Percentiles rank a stretch among this genome's conserved stretches.
Conservation (phyloP, 2,888 invertebrate species). For the Chalcosyrphus nemorum region DNA sequence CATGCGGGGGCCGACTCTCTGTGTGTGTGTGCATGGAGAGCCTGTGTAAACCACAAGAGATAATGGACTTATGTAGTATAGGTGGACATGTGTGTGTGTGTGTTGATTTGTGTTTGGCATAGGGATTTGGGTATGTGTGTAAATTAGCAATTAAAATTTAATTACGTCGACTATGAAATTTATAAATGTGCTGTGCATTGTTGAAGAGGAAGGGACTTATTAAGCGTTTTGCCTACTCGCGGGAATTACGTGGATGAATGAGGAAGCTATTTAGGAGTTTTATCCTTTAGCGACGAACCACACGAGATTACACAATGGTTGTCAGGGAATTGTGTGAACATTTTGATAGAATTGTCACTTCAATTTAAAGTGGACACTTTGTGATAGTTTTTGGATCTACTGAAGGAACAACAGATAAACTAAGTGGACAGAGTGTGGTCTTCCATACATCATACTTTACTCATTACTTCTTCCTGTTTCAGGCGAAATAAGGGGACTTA, state of each 20-base stretch:
- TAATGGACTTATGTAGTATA: constrained; percentile 62
- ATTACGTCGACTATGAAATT: constrained; percentile 63
- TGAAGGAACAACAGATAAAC: too few relatives aligned
- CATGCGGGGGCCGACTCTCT: constrained; percentile 16
- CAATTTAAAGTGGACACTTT: too few relatives aligned
- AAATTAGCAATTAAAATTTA: constrained; percentile 73
- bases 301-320: too few relatives aligned
- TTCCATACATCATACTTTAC: too few relatives aligned
- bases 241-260: background rate
- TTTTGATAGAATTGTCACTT: too few relatives aligned
- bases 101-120: constrained; percentile 12
- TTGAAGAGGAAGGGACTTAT: background rate
- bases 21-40: too few relatives aligned
- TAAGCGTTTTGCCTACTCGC: constrained; percentile 16
- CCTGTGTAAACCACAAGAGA: constrained; percentile 65
- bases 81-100: constrained; percentile 3
- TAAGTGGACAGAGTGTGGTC: too few relatives aligned
- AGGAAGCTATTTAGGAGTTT: background rate
- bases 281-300: background rate
- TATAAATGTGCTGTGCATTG: constrained; percentile 51
- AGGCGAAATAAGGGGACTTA: too few relatives aligned
- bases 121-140: constrained; percentile 56
- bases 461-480: too few relatives aligned
- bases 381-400: too few relatives aligned
- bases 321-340: too few relatives aligned